Base-by-base conservation (phyloP, 2,797 vertebrate genomes). In the Macrochelys suwanniensis region DNA sequence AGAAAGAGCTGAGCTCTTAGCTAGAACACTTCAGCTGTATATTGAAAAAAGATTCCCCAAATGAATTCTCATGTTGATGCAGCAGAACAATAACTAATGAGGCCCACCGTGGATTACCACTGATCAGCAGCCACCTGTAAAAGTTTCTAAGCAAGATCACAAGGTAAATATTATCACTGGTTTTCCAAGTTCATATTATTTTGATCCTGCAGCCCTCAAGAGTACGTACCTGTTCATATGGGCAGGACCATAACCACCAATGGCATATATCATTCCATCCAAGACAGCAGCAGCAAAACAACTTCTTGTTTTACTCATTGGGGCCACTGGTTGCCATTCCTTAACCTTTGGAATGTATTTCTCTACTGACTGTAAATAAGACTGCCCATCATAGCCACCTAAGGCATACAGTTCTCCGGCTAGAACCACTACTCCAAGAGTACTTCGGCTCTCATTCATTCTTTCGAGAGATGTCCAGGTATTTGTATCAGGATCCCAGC, bases 221-320 rank as follows among this genome's bases (percentile, higher is more conserved):
- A 78, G 49, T 84, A 82, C 88, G 0, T 98, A 99, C 99, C 99
- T 99, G 99, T 99, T 99, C 99, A 99, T 99, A 84, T 99, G 99
- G 10, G 99, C 99, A 5, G 99, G 99, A 2, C 99, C 99, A 0
- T 99, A 99, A 3, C 99, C 99, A 37, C 99, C 99, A 9, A 99
- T 99, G 94, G 99, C 99, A 0, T 99, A 99, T 82, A 99, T 98
- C 99, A 99, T 99, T n/a, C 99, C 99, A 7, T 99, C 99, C 94
- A 99, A 97, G 77, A 99, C 99, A 0, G 99, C 99, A 0, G 99
- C 99, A 16, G 99, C 99, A 83, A 99, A 99, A 97, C 99, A 99
- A 93, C 99, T 99, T 82, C 99, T 98, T 0, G 99, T 99, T 93
- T 99, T 99, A 31, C 98, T 99, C 99, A 99, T 99, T 2, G 99